Evolutionary conservation across 2,888 invertebrate species (phyloP).

Genomic region (Hetaerina titia): DNA sequence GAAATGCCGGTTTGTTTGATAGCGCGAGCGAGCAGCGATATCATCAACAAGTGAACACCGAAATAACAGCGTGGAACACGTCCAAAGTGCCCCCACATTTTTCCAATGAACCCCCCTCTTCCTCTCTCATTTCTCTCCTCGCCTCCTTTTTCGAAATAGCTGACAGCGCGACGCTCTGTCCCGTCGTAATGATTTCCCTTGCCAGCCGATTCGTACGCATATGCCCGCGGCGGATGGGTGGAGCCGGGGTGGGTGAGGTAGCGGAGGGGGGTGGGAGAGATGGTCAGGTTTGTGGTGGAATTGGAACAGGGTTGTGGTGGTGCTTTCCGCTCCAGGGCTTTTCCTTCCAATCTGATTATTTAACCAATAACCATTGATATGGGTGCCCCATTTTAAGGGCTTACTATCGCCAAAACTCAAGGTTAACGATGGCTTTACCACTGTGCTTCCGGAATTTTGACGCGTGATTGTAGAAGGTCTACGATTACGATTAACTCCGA

Average conservation of each 20-base stretch:
- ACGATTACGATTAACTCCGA: too few species aligned
- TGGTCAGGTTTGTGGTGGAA: not conserved
- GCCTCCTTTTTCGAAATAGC: constrained; percentile 17
- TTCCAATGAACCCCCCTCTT: constrained; percentile 8
- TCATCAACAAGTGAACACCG: constrained; percentile 65
- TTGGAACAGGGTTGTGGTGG: not conserved
- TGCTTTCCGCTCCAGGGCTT: not conserved
- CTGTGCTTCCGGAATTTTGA: too few species aligned
- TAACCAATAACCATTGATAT: too few species aligned
- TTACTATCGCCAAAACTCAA: too few species aligned
- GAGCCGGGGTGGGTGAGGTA: not conserved
- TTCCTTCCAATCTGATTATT: too few species aligned
- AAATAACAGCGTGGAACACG: constrained; percentile 59
- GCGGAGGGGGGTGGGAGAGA: not conserved
- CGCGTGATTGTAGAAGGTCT: too few species aligned
- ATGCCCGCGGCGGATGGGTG: not conserved
- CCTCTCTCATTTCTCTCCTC: constrained; percentile 1
- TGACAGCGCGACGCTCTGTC: constrained; percentile 41
- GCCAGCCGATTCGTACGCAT: not conserved
- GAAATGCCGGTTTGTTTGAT: constrained; percentile 25
- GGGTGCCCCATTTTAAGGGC: too few species aligned
- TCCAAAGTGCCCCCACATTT: constrained; percentile 65
- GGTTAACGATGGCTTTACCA: too few species aligned
- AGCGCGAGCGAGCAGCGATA: constrained; percentile 14
- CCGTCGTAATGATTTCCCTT: constrained; percentile 44